A percentile compares a stretch with the other conserved stretches of the same genome.
Evolutionary conservation across 2,797 vertebrate species (phyloP).

Genomic region (Poecile montanus): DNA sequence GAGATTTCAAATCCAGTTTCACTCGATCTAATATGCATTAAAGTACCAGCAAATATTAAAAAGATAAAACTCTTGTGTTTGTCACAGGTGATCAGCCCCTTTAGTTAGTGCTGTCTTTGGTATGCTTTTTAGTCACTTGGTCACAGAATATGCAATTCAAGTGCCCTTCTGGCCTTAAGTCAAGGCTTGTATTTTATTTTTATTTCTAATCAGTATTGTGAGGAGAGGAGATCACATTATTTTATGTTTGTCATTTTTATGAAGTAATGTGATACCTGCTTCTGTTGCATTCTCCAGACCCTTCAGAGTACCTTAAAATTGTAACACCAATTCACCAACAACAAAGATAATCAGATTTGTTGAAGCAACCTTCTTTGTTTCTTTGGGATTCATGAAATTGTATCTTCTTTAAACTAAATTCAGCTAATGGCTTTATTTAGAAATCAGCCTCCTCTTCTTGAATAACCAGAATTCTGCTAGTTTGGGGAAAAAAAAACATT

Average conservation of each 20-base stretch:
- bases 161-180: not conserved
- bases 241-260: not conserved
- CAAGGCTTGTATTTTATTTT: not conserved
- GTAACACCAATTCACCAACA: not conserved
- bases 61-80: not conserved
- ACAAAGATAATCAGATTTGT: slow-evolving; percentile 17
- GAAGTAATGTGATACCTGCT: not conserved
- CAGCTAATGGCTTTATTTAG: slow-evolving; percentile 36
- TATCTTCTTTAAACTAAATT: slow-evolving; percentile 33
- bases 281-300: not conserved
- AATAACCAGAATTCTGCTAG: slow-evolving; percentile 16
- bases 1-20: not conserved
- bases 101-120: not conserved
- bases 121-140: not conserved
- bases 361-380: not conserved
- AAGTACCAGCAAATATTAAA: not conserved
- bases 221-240: not conserved
- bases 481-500: not conserved
- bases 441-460: not conserved
- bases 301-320: not conserved
- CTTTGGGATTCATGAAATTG: slow-evolving; percentile 10
- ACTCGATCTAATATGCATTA: not conserved
- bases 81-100: not conserved
- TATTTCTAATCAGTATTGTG: not conserved
- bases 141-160: not conserved